Evolutionary conservation across 2,888 invertebrate species (phyloP).

Genomic region (Agriopis aurantiaria): DNA sequence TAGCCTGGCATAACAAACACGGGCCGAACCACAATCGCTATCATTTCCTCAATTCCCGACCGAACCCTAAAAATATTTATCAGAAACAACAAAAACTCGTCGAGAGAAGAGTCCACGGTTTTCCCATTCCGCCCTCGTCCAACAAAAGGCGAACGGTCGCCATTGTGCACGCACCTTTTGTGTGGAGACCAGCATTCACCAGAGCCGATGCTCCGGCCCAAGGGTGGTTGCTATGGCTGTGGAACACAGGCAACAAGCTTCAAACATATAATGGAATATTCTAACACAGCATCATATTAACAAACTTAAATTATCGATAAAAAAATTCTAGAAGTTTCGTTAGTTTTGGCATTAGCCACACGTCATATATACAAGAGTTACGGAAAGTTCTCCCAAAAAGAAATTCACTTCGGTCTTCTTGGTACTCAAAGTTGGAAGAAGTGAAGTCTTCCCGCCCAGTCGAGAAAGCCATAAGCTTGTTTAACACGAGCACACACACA

Average conservation of each 20-base stretch:
- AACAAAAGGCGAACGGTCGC: slow-evolving; percentile 66
- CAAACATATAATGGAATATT: no score
- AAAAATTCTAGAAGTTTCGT: no score
- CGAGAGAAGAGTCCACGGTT: slow-evolving; percentile 70
- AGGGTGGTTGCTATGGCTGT: slow-evolving; percentile 43
- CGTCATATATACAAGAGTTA: no score
- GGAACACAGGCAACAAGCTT: slow-evolving; percentile 22
- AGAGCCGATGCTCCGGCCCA: slow-evolving; percentile 39
- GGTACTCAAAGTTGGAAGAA: no score
- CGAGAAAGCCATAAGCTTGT: no score
- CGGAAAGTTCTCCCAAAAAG: no score
- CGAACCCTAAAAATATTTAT: slow-evolving; percentile 71
- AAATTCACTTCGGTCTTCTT: no score
- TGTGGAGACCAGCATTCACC: slow-evolving; percentile 57
- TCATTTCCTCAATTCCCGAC: slow-evolving; percentile 33
- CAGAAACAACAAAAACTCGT: slow-evolving; percentile 73
- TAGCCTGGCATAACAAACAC: slow-evolving; percentile 16
- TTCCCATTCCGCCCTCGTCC: slow-evolving; percentile 63
- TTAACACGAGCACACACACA: no score
- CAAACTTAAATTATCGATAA: no score
- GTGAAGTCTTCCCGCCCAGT: no score
- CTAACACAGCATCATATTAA: no score
- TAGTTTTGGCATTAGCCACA: no score
- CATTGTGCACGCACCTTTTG: slow-evolving; percentile 67
- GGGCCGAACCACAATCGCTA: slow-evolving; percentile 22